Evolutionary conservation across 2,797 vertebrate genomes (phyloP).

Genomic region (Lates japonicus): DNA sequence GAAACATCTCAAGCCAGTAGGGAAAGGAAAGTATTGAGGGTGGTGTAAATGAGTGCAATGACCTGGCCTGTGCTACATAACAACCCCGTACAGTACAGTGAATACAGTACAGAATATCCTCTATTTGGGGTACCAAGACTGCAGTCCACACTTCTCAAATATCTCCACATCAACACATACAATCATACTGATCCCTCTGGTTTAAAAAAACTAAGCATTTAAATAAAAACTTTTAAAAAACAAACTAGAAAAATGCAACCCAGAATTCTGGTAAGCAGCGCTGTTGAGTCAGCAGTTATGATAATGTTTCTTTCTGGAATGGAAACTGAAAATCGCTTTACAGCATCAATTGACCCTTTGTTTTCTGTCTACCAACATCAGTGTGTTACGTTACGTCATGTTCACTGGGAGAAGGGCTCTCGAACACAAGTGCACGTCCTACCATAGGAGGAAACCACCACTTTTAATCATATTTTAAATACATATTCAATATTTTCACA

Average conservation of each 20-base stretch:
- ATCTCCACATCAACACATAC: conserved; percentile 52
- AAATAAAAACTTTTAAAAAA: conserved; percentile 46
- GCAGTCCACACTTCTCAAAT: conserved; percentile 26
- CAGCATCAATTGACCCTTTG: conserved; percentile 61
- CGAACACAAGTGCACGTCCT: conserved; percentile 86
- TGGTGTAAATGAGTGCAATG: conserved; percentile 45
- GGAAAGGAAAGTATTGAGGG: conserved; percentile 28
- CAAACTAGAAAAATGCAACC: conserved; percentile 64
- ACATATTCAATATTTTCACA: conserved; percentile 55
- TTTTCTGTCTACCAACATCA: conserved; percentile 54
- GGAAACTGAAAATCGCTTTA: conserved; percentile 58
- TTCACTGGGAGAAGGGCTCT: conserved; percentile 67
- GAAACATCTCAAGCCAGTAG: conserved; percentile 32
- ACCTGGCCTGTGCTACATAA: conserved; percentile 75
- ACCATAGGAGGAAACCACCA: conserved; percentile 99
- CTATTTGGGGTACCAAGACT: conserved; percentile 19
- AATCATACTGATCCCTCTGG: conserved; percentile 45
- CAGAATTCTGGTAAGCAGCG: conserved; percentile 71
- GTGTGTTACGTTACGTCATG: conserved; percentile 62
- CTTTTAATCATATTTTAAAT: conserved; percentile 83
- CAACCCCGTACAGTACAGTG: conserved; percentile 64
- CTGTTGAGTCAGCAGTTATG: conserved; percentile 69
- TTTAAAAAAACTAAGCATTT: conserved; percentile 54
- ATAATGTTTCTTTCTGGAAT: conserved; percentile 60
- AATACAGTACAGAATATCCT: conserved; percentile 44